These are phyloP conservation scores for Ophion slaviceki DNA, from an alignment of 2,888 invertebrate genomes.

Conservation along the genomic window DNA sequence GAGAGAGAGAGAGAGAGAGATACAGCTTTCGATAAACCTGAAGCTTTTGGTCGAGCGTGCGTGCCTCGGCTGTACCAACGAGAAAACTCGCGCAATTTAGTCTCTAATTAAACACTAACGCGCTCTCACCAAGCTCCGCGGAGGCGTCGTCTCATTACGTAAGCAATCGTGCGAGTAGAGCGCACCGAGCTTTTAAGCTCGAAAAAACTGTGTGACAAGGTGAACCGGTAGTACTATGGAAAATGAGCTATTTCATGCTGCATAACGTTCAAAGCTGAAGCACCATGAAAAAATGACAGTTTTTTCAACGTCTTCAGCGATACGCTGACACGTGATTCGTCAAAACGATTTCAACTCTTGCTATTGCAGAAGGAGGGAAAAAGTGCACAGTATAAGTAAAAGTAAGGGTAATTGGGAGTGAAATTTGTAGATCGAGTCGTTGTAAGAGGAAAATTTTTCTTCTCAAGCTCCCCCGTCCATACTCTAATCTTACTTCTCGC, in stretches of 20 bases:
- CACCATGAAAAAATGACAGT: too few relatives aligned
- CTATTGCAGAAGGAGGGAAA: too few relatives aligned
- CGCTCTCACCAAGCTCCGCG: slow-evolving; percentile 32
- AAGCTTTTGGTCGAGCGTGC: slow-evolving; percentile 36
- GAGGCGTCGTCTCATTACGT: slow-evolving; percentile 62
- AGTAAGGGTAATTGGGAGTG: too few relatives aligned
- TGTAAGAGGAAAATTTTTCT: neutral
- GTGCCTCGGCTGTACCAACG: slow-evolving; percentile 50
- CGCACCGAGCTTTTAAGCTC: neutral
- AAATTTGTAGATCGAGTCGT: too few relatives aligned
- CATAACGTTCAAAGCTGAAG: too few relatives aligned
- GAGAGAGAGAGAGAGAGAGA: neutral
- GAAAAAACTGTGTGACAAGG: neutral
- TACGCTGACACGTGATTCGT: too few relatives aligned
- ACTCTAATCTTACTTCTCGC: neutral
- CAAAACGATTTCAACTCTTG: too few relatives aligned
- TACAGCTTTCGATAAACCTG: slow-evolving; percentile 39
- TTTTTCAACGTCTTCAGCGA: too few relatives aligned
- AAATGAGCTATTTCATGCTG: too few relatives aligned
- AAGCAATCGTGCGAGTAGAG: slow-evolving; percentile 54
- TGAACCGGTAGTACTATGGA: slow-evolving; percentile 22
- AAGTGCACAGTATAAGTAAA: too few relatives aligned
- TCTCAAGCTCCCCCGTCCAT: neutral
- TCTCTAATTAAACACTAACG: slow-evolving; percentile 63
- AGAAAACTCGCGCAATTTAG: slow-evolving; percentile 64